Evolutionary conservation across 2,113 vertebrate genomes (phyloP).

Genomic region (Hippocampus zosterae): DNA sequence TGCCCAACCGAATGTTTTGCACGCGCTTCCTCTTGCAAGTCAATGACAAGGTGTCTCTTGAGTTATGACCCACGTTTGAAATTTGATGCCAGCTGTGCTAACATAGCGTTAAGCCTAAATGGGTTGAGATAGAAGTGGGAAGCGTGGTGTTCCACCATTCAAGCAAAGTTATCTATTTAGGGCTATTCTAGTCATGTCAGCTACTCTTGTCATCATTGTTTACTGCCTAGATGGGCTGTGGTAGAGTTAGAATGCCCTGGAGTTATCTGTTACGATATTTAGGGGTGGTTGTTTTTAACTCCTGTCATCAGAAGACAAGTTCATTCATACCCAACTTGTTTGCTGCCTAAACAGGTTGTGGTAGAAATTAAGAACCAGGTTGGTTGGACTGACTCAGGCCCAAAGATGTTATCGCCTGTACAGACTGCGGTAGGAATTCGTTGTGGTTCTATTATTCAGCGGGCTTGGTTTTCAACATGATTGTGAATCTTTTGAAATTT

Average conservation of each 20-base stretch:
- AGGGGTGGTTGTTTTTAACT: no score
- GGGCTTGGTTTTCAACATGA: no score
- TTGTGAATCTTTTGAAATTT: no score
- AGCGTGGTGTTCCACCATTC: neutral
- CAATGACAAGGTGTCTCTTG: neutral
- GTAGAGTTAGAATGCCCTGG: neutral
- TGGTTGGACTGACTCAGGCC: no score
- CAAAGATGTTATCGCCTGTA: no score
- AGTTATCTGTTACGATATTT: no score
- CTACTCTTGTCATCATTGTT: neutral
- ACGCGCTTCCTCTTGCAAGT: slow-evolving; percentile 1
- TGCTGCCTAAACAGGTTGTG: neutral
- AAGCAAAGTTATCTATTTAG: neutral
- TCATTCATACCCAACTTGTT: neutral
- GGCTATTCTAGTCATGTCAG: neutral
- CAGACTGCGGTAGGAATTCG: no score
- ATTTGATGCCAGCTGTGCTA: neutral
- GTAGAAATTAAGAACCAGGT: no score
- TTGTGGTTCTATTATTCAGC: no score
- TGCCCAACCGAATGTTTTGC: neutral
- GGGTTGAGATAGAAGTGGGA: neutral
- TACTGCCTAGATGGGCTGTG: neutral
- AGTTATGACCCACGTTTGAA: neutral
- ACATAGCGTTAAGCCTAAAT: neutral
- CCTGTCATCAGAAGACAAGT: no score